Evolutionary conservation across 2,888 invertebrate genomes (phyloP).

Genomic region (Pterobdella sp.): DNA sequence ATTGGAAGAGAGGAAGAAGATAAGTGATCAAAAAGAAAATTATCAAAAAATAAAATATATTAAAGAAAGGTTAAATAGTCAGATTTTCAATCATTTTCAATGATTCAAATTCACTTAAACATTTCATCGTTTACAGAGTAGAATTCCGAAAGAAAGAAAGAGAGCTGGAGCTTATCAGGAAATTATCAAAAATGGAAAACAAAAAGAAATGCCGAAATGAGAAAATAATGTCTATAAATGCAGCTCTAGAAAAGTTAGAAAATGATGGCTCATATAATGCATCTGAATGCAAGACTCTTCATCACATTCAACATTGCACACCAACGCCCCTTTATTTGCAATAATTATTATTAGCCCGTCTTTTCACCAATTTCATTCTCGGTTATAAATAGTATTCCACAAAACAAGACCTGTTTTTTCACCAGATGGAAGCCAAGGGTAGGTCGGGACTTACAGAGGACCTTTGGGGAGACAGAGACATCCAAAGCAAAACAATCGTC

Average conservation of each 20-base stretch:
- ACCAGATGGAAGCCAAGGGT: background rate
- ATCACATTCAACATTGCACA: no score
- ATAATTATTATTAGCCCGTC: no score
- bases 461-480: slow-evolving; percentile 1
- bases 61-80: background rate
- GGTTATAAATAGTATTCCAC: no score
- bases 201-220: background rate
- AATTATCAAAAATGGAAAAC: background rate
- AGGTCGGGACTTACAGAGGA: background rate
- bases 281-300: no score
- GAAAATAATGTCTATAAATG: background rate
- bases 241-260: background rate
- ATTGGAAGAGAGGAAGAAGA: background rate
- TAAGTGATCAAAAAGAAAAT: background rate
- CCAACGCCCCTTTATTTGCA: no score
- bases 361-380: no score
- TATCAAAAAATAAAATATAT: background rate
- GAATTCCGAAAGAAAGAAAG: background rate
- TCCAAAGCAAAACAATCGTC: slow-evolving; percentile 1
- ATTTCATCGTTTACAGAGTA: background rate
- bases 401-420: no score
- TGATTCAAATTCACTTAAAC: no score
- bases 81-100: background rate
- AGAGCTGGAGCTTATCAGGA: background rate
- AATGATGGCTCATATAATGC: no score